These are phyloP conservation scores for Corythornis cristatus DNA, from an alignment of 2,113 vertebrate species.

Conservation along the genomic window DNA sequence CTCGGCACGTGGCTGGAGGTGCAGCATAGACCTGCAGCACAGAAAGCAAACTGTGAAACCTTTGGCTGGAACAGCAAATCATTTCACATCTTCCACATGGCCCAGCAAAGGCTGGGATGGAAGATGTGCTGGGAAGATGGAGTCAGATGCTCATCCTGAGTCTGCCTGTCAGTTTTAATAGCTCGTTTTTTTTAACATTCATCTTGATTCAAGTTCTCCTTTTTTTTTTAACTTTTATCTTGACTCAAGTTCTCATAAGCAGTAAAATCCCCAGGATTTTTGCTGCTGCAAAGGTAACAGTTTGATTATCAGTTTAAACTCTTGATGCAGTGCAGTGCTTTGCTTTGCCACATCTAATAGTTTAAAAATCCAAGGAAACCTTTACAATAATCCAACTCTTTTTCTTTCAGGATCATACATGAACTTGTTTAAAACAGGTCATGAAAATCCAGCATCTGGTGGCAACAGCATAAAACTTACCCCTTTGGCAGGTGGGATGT, in stretches of 20 bases:
- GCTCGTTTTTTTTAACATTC: neutral
- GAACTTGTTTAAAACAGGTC: neutral
- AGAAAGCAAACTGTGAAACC: slow-evolving; percentile 7
- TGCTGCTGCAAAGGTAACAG: neutral
- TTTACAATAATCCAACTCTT: neutral
- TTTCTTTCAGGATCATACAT: neutral
- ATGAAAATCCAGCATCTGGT: neutral
- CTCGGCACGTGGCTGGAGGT: slow-evolving; percentile 74
- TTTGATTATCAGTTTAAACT: neutral
- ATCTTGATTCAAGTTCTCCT: neutral
- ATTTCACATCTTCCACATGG: neutral
- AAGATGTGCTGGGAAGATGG: neutral
- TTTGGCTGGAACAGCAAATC: neutral
- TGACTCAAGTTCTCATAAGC: neutral
- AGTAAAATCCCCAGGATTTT: neutral
- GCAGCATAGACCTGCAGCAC: slow-evolving; percentile 83
- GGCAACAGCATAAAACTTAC: slow-evolving; percentile 65
- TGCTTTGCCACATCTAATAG: neutral
- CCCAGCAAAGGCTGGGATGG: neutral
- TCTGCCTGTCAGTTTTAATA: neutral
- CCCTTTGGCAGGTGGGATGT: slow-evolving; percentile 84
- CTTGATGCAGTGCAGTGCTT: neutral
- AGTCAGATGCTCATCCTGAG: neutral
- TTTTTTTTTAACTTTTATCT: neutral
- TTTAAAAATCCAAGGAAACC: neutral